These are phyloP conservation scores for Epiblema foenella DNA, from an alignment of 2,888 invertebrate species.

Conservation along the genomic window DNA sequence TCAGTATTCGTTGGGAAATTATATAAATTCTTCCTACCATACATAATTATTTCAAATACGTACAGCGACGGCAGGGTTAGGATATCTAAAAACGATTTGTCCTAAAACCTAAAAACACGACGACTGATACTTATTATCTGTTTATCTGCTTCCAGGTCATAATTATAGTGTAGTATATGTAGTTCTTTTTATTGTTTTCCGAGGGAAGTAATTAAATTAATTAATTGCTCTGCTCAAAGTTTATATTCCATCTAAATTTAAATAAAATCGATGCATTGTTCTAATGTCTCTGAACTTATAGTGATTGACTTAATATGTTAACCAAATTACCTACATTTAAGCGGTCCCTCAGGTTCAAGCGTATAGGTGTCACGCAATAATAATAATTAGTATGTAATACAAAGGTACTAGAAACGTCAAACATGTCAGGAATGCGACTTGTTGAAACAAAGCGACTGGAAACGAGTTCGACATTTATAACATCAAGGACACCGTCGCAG, in stretches of 20 bases:
- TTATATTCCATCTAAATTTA: background rate
- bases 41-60: too few species aligned
- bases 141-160: background rate
- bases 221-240: background rate
- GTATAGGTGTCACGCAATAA: too few species aligned
- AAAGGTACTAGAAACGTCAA: background rate
- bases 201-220: background rate
- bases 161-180: too few species aligned
- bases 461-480: conserved; percentile 17
- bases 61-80: too few species aligned
- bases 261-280: background rate
- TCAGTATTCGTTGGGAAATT: too few species aligned
- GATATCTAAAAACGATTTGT: too few species aligned
- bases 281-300: background rate
- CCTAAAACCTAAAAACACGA: background rate
- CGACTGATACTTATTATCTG: background rate
- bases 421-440: conserved; percentile 5
- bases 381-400: too few species aligned
- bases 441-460: conserved; percentile 14
- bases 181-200: background rate
- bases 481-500: conserved; percentile 2
- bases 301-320: background rate
- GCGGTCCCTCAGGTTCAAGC: background rate
- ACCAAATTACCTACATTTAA: background rate
- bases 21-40: too few species aligned